phyloP scores from a whole-genome alignment of 2,797 vertebrate species.

The Sardinella longiceps region DNA sequence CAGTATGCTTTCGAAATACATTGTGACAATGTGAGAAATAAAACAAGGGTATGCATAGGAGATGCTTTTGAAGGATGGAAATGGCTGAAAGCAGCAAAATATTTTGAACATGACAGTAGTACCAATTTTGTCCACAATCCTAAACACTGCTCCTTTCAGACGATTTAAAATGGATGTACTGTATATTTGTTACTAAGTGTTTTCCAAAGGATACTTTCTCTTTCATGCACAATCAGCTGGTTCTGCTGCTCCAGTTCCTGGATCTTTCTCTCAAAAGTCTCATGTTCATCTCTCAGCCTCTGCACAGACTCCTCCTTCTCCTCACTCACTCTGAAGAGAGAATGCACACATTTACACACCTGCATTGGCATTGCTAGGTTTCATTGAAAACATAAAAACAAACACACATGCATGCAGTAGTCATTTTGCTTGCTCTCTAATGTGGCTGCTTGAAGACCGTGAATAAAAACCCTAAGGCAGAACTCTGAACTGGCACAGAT shows the following conservation, averaged over 20 bases:
- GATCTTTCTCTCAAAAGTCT: slow-evolving; percentile 91
- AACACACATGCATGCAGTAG: not conserved
- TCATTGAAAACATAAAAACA: not conserved
- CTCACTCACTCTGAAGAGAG: slow-evolving; percentile 84
- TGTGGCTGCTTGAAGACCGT: not conserved
- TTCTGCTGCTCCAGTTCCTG: slow-evolving; percentile 91
- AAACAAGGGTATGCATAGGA: no score
- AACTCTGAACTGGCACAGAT: not conserved
- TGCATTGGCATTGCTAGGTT: not conserved
- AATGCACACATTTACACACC: not conserved
- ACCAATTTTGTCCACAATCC: no score
- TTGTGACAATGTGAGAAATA: no score
- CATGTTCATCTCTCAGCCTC: slow-evolving; percentile 87
- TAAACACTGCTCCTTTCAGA: no score
- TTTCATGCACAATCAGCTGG: slow-evolving; percentile 86
- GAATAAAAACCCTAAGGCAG: not conserved
- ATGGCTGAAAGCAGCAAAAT: no score
- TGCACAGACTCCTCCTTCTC: slow-evolving; percentile 93
- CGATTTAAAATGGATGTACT: no score
- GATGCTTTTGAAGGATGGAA: no score
- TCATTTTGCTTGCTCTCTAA: not conserved
- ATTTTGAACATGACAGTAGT: no score
- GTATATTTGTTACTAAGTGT: no score
- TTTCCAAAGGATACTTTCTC: slow-evolving; percentile 90
- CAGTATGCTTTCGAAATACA: no score